phyloP scores from a whole-genome alignment of 2,113 vertebrate genomes.

The Ivindomyrus marchei region DNA sequence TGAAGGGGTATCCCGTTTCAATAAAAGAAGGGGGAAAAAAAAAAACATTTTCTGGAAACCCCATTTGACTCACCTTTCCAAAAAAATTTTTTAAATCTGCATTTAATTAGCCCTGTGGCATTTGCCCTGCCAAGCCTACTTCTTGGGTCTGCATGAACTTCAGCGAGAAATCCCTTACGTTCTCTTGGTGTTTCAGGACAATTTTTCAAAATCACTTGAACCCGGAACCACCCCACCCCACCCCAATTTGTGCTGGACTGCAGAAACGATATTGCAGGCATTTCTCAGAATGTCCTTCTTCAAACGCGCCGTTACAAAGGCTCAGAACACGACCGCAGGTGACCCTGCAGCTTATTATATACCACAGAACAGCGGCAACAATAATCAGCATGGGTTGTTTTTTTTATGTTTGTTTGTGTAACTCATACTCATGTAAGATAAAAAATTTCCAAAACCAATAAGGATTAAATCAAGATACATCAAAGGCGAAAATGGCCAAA shows the following conservation, averaged over 20 bases:
- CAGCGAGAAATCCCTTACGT: not conserved
- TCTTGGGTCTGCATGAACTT: not conserved
- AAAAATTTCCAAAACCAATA: not conserved
- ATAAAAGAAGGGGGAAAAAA: not conserved
- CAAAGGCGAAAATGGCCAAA: not conserved
- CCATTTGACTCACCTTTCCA: conserved; percentile 18
- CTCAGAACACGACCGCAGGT: not conserved
- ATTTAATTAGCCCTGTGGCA: conserved; percentile 12
- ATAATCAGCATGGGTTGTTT: not conserved
- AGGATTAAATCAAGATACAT: not conserved
- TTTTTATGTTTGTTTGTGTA: not conserved
- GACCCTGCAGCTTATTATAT: not conserved
- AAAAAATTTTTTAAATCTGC: not conserved
- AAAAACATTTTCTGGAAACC: not conserved
- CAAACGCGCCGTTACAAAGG: not conserved
- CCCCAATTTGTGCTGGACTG: not conserved
- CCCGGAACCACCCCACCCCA: not conserved
- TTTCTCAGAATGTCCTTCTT: not conserved
- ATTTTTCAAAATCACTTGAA: not conserved
- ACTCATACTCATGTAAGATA: not conserved
- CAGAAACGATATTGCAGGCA: not conserved
- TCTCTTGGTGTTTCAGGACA: not conserved
- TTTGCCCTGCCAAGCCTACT: not conserved
- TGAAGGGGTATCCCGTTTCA: not conserved
- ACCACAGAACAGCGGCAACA: not conserved